Percentiles rank a stretch among this genome's conserved stretches.
phyloP scores from a whole-genome alignment of 2,797 vertebrate genomes.

The Scyliorhinus canicula region DNA sequence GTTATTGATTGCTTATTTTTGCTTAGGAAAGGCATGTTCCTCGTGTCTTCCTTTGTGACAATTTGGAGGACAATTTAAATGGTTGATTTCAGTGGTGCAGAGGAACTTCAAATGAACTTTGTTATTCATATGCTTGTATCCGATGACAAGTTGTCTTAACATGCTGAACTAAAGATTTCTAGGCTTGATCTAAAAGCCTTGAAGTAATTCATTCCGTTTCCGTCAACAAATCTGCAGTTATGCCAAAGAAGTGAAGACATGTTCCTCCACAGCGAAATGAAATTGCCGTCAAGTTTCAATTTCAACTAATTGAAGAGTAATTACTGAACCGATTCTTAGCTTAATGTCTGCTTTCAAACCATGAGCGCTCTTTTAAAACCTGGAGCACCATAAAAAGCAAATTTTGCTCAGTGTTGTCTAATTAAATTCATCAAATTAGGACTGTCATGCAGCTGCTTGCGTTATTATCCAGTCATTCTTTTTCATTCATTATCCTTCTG shows the following conservation, averaged over 20 bases:
- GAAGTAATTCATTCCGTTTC: background rate
- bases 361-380: background rate
- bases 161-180: background rate
- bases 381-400: background rate
- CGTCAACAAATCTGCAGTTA: background rate
- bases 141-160: background rate
- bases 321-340: conserved; percentile 53
- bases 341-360: conserved; percentile 43
- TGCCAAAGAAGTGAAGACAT: background rate
- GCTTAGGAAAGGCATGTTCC: background rate
- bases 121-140: background rate
- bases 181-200: background rate
- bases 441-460: background rate
- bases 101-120: background rate
- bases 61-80: background rate
- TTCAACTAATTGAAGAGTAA: conserved; percentile 59
- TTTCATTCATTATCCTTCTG: background rate
- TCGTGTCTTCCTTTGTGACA: background rate
- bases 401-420: conserved; percentile 3
- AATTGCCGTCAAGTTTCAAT: background rate
- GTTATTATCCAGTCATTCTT: conserved; percentile 11
- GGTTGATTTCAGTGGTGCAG: background rate
- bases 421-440: conserved; percentile 29
- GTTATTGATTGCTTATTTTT: background rate
- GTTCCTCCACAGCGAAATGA: background rate